Evolutionary conservation across 2,113 vertebrate species (phyloP).

Genomic region (Galemys pyrenaicus): DNA sequence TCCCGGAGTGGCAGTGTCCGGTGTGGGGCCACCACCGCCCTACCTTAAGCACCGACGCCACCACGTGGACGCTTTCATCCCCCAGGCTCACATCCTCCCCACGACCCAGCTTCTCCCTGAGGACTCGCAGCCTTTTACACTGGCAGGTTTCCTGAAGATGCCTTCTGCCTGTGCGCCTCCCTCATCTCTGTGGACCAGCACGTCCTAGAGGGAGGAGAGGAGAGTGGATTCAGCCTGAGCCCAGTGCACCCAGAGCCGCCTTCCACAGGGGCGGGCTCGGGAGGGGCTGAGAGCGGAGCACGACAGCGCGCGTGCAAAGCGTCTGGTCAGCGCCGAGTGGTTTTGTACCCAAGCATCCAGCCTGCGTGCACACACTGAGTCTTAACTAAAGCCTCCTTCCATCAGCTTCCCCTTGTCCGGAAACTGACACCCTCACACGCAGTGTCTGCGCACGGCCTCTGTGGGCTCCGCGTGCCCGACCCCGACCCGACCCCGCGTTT

Average conservation of each 20-base stretch:
- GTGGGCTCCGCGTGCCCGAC: not conserved
- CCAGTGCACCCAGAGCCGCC: too few species aligned
- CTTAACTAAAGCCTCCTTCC: not conserved
- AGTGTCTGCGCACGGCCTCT: not conserved
- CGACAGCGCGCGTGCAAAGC: too few species aligned
- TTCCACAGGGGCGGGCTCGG: not conserved
- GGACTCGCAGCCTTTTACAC: conserved; percentile 88
- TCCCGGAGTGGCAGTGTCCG: too few species aligned
- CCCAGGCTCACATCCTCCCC: conserved; percentile 86
- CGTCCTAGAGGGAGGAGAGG: conserved; percentile 84
- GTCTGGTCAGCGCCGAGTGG: too few species aligned
- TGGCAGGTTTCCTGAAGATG: conserved; percentile 91
- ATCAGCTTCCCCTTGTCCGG: not conserved
- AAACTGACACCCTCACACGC: not conserved
- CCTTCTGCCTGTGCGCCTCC: conserved; percentile 90
- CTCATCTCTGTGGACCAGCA: conserved; percentile 90
- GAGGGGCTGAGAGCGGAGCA: not conserved
- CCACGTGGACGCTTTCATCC: conserved; percentile 90
- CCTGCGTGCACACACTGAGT: not conserved
- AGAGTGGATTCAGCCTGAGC: too few species aligned
- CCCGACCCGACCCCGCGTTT: rapidly evolving
- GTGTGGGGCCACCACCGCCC: not conserved
- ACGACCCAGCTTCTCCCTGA: conserved; percentile 89
- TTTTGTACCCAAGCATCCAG: not conserved
- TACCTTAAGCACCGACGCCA: conserved; percentile 92